Base-by-base conservation (phyloP, 2,797 vertebrate genomes). In the Gymnopithys bicolor region DNA sequence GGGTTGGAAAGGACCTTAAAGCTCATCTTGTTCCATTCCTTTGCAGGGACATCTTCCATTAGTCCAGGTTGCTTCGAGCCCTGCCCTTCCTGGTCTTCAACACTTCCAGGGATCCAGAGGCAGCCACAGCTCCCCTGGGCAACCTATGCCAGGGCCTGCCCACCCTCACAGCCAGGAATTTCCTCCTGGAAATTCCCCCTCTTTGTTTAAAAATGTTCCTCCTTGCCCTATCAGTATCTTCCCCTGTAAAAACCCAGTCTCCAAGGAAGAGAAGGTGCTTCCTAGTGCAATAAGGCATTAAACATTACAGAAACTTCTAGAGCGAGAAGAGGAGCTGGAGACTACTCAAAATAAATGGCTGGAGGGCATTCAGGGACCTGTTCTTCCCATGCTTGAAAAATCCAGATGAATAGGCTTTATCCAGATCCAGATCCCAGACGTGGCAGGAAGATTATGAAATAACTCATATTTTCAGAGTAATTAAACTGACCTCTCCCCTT, bases 41-140 rank as follows among this genome's bases (percentile, higher is more conserved):
- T 41, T 41, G 39, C 32, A 75, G 49, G 32, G 27, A 56, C 63
- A 33, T 3, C 5, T 70, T 5, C 16, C 45, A 18, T 6, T 18
- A 0, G 4, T 17, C 56, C 71, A 77, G n/a, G 19, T 0, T 15
- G 9, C 2, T 56, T 28, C 24, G 4, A 49, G 19, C 23, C 23
- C 23, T 0, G 0, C 69, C 35, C 64, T 76, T 0, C 43, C 32
- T 15, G 23, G 9, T 8, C 49, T 58, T 1, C n/a, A 32, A 1
- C 45, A 17, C 5, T 46, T 0, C n/a, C 71, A 70, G 17, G 48
- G 45, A 43, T 53, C 28, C 51, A 52, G 67, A 9, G 32, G 1
- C 59, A 79, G 37, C 37, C 67, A 11, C 59, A 64, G 68, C 37
- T 70, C 2, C 58, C 49, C 37, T 70, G 45, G 49, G 4, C 0